Percentiles rank a stretch among this genome's conserved stretches.
These are phyloP conservation scores for Acanthosoma haemorrhoidale DNA, from an alignment of 2,888 invertebrate species.

Conservation along the genomic window DNA sequence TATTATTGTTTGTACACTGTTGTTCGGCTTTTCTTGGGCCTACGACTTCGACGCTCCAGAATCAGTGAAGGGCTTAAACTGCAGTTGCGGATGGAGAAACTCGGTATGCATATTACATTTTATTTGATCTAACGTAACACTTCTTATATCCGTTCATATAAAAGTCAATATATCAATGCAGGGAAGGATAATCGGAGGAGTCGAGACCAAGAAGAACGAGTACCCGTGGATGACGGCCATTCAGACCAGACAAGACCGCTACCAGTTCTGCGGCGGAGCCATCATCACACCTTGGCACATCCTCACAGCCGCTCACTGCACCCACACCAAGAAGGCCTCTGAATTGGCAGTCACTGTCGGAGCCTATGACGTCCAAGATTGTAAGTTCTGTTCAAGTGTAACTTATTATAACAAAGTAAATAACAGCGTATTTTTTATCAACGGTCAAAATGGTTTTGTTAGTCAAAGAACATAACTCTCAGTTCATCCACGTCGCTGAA, in stretches of 20 bases:
- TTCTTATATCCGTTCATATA: too few relatives aligned
- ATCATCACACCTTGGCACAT: constrained; percentile 73
- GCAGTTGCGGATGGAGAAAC: too few relatives aligned
- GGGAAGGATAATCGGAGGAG: constrained; percentile 25
- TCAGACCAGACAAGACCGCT: constrained; percentile 54
- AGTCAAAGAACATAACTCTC: too few relatives aligned
- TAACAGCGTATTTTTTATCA: too few relatives aligned
- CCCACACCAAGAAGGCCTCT: constrained; percentile 44
- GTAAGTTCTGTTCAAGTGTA: background rate
- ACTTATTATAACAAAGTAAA: too few relatives aligned
- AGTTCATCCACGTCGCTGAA: too few relatives aligned
- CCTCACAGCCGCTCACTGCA: constrained; percentile 71
- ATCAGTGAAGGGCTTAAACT: too few relatives aligned
- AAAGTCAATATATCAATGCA: background rate
- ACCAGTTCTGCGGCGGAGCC: constrained; percentile 73
- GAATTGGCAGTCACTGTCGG: background rate
- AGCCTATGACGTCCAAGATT: background rate
- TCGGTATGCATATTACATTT: too few relatives aligned
- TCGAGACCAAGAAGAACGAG: constrained; percentile 48
- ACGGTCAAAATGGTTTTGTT: too few relatives aligned
- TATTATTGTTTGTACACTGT: background rate
- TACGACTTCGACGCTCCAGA: too few relatives aligned
- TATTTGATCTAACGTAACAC: too few relatives aligned
- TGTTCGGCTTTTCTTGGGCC: background rate
- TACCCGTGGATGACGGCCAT: constrained; percentile 80